phyloP scores from a whole-genome alignment of 2,888 invertebrate species.

The Acanthosepion lycidas region DNA sequence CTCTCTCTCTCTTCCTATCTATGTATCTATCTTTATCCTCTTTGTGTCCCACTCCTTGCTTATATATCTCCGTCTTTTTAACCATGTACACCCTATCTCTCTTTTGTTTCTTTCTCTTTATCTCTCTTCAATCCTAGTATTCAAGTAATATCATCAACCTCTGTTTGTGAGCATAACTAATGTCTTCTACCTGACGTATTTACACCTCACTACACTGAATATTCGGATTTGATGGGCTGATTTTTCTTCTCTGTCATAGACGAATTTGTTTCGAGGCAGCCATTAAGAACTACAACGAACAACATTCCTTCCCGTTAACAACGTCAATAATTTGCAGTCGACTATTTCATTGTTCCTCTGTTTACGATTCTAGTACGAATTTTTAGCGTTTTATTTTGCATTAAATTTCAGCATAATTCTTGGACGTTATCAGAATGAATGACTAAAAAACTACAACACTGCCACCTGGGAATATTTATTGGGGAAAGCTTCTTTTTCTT shows the following conservation, averaged over 20 bases:
- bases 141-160: not conserved
- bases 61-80: too few relatives aligned
- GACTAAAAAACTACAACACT: not conserved
- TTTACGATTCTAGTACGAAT: not conserved
- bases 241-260: not conserved
- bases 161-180: not conserved
- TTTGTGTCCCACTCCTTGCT: too few relatives aligned
- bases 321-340: not conserved
- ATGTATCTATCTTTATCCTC: not conserved
- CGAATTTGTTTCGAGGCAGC: not conserved
- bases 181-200: not conserved
- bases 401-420: not conserved
- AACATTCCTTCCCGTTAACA: not conserved
- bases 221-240: not conserved
- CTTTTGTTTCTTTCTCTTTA: not conserved
- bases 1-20: not conserved
- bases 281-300: not conserved
- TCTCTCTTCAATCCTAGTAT: not conserved
- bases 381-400: not conserved
- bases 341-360: not conserved
- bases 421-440: not conserved
- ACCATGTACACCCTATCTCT: not conserved
- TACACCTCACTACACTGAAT: slow-evolving; percentile 33
- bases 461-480: slow-evolving; percentile 3
- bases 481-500: not conserved